Conservation (phyloP, 2,888 invertebrate species). For the Spilosoma lubricipeda region DNA sequence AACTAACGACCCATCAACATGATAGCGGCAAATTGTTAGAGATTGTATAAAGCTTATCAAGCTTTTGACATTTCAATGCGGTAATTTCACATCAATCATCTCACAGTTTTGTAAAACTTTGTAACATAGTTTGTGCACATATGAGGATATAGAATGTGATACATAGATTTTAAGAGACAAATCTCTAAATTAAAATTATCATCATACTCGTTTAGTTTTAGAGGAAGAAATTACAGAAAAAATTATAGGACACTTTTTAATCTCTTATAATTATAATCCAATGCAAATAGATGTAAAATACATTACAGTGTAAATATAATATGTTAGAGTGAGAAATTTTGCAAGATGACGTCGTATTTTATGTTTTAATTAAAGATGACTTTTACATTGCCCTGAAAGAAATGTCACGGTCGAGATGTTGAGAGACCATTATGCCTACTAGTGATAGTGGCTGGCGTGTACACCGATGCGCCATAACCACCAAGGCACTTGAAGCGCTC, state of each 20-base stretch:
- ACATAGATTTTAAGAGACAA: background rate
- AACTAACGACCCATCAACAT: constrained; percentile 77
- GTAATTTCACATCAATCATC: constrained; percentile 60
- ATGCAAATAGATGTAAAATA: constrained; percentile 21
- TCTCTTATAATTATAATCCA: constrained; percentile 33
- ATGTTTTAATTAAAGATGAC: constrained; percentile 71
- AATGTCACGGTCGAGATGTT: constrained; percentile 79
- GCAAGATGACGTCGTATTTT: constrained; percentile 38
- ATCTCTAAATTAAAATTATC: background rate
- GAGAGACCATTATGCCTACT: constrained; percentile 57
- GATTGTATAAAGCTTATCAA: constrained; percentile 71
- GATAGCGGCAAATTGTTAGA: constrained; percentile 77
- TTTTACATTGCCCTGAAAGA: constrained; percentile 73
- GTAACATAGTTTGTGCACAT: background rate
- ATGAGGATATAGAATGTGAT: background rate
- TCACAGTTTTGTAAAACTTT: constrained; percentile 63
- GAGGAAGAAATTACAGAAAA: background rate
- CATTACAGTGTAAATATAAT: constrained; percentile 9
- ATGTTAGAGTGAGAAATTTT: constrained; percentile 19
- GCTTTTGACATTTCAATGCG: constrained; percentile 76
- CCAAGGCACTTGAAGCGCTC: constrained; percentile 62
- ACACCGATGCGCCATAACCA: constrained; percentile 56
- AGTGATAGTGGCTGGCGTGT: constrained; percentile 51
- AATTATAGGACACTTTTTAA: constrained; percentile 13
- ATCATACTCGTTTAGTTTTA: background rate